Percentiles rank a stretch among this genome's conserved stretches.
Evolutionary conservation across 2,888 invertebrate genomes (phyloP).

Genomic region (Cotesia congregata): DNA sequence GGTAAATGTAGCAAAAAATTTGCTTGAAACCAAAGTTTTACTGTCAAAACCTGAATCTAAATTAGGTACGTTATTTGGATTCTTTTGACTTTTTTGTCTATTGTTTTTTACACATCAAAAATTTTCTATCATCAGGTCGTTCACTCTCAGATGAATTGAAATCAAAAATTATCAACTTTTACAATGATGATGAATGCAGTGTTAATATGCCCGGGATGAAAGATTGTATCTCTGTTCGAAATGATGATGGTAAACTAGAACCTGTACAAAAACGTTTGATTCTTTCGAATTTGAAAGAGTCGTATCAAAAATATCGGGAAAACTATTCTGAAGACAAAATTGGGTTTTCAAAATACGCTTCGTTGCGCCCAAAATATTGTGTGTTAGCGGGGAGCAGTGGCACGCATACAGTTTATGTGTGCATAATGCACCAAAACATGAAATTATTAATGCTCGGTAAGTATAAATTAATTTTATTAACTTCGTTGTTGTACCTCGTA

Average conservation of each 20-base stretch:
- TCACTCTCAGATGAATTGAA: slow-evolving; percentile 14
- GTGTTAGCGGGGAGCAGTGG: neutral
- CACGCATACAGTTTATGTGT: slow-evolving; percentile 15
- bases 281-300: slow-evolving; percentile 22
- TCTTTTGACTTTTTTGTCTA: neutral
- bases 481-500: too few species aligned
- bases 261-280: slow-evolving; percentile 17
- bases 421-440: slow-evolving; percentile 5
- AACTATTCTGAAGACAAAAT: neutral
- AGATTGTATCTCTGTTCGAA: slow-evolving; percentile 16
- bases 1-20: slow-evolving; percentile 12
- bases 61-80: slow-evolving; percentile 14
- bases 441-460: slow-evolving; percentile 9
- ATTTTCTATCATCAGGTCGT: slow-evolving; percentile 10
- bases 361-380: slow-evolving; percentile 14
- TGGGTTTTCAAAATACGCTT: slow-evolving; percentile 41
- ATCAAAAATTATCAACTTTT: neutral
- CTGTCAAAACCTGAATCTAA: slow-evolving; percentile 16
- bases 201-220: slow-evolving; percentile 16
- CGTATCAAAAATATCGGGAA: neutral
- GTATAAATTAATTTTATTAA: neutral
- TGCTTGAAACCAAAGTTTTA: slow-evolving; percentile 9
- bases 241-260: slow-evolving; percentile 14
- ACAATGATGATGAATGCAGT: slow-evolving; percentile 18
- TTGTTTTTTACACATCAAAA: slow-evolving; percentile 1